Base-by-base conservation (phyloP, 2,113 vertebrate species). In the Balaeniceps rex region DNA sequence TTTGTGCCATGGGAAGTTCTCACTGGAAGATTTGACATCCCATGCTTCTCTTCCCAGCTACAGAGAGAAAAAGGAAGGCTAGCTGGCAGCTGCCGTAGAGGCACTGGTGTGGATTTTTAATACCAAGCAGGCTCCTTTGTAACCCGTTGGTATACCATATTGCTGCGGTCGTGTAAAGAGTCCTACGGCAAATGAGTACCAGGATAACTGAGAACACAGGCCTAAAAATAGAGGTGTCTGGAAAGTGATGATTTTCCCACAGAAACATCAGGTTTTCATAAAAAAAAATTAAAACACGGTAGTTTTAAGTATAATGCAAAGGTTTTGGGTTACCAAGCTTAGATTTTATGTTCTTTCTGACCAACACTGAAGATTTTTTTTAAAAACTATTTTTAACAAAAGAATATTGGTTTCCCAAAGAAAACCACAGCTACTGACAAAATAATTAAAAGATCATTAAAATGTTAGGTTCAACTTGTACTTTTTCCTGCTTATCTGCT, bases 181-280 rank as follows among this genome's bases (percentile, higher is more conserved):
- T 22, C 33, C 40, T 40, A 7, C n/a, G 36, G 55, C 44, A 87
- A 71, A 78, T 63, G 24, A 80, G 55, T 40, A 80, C 66, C 58
- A 63, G 87, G 19, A 31, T 92, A 88, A 95, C 66, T 85, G 79
- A 94, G 82, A 92, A 52, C 83, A 88, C 16, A 54, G 60, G 29
- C 42, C 70, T 94, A 70, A 92, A 96, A 86, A 74, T 55, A 95
- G 60, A 96, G 38, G 72, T 86, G 72, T 76, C n/a, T 84, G n/a
- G 26, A 33, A 86, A 90, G 88, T 78, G 64, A 90, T 58, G 75
- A 83, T 90, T 96, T 95, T 90, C 83, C 83, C n/a, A 66, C 47
- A 94, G 83, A 93, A 94, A 78, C 69, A 88, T 75, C 68, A 93
- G 64, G 31, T 90, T 96, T 92, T 88, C 63, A 88, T 88, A 28